Base-by-base conservation (phyloP, 2,888 invertebrate genomes). In the Microctonus brassicae region DNA sequence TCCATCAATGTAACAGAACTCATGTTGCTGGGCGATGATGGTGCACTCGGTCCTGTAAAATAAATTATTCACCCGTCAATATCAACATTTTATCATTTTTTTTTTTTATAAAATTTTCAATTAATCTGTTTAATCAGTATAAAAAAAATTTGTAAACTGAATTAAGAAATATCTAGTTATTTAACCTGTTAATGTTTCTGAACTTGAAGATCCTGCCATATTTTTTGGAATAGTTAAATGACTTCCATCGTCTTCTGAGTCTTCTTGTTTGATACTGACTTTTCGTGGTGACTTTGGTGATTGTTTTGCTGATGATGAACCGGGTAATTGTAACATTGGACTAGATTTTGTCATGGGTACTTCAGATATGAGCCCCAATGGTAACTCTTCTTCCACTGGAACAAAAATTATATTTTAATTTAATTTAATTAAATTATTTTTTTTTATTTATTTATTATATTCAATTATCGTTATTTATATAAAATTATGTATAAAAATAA, bases 121-220 rank as follows among this genome's bases (percentile, higher is more conserved):
- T 29, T 9, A 13, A 4, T n/a, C n/a, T 5, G 5, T 26, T 24
- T 17, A 42, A 13, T n/a, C 10, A 55, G 6, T 7, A 57, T 22
- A 1, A 13, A 10, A 47, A 22, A 39, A 0, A 53, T 33, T 22
- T 13, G 13, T 60, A n/a, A 1, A 13, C 17, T n/a, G 66, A 13
- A 52, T 17, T n/a, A n/a, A n/a, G n/a, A n/a, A n/a, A n/a, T n/a
- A n/a, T n/a, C n/a, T n/a, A n/a, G n/a, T n/a, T n/a, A n/a, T n/a
- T 33, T 69, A 88, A 92, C 94, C 94, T 87, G 93, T 94, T 22
- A 94, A 87, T 0, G 94, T 94, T 83, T 95, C 95, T 66, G 93
- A 92, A 84, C 94, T 94, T 11, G 93, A 93, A 0, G 94, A 94
- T 0, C 90, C 91, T 0, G 92, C 91, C 82, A 94, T 91, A 57